Conservation (phyloP, 1,140 invertebrate species). For the Aphidius ervi region DNA sequence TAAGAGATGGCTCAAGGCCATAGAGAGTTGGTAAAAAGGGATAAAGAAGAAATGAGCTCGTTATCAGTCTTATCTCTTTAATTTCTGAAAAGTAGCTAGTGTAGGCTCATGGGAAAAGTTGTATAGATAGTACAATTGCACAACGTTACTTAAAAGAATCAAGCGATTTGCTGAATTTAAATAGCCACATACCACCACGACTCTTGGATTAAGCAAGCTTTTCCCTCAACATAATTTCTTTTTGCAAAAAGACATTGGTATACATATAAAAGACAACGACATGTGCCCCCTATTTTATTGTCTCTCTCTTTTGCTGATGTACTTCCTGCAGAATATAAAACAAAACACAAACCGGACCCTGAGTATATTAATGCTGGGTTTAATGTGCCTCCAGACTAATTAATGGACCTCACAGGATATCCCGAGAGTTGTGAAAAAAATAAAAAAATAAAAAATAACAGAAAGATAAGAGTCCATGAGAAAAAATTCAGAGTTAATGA, state of each 20-base stretch:
- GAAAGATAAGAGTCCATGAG: no score
- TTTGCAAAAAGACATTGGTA: no score
- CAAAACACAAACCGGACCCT: slow-evolving; percentile 46
- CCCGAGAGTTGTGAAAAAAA: slow-evolving; percentile 31
- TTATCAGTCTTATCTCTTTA: slow-evolving; percentile 39
- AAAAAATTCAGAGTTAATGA: background rate
- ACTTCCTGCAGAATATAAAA: slow-evolving; percentile 51
- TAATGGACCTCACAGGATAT: slow-evolving; percentile 53
- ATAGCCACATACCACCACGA: slow-evolving; percentile 31
- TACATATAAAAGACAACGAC: no score
- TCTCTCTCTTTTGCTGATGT: slow-evolving; percentile 27
- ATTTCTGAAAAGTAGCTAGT: slow-evolving; percentile 36
- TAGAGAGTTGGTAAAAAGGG: slow-evolving; percentile 1
- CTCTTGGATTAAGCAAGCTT: no score
- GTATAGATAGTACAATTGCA: background rate
- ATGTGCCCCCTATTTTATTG: no score
- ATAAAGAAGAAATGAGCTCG: slow-evolving; percentile 22
- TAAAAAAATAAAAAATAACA: slow-evolving; percentile 1
- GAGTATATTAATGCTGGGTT: slow-evolving; percentile 55
- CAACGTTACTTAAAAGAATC: background rate
- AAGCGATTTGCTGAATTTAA: slow-evolving; percentile 52
- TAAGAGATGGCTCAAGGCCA: background rate
- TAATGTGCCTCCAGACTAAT: slow-evolving; percentile 51
- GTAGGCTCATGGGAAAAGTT: slow-evolving; percentile 5
- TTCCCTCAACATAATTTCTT: no score